phyloP scores from a whole-genome alignment of 2,113 vertebrate genomes.

The Garra rufa region DNA sequence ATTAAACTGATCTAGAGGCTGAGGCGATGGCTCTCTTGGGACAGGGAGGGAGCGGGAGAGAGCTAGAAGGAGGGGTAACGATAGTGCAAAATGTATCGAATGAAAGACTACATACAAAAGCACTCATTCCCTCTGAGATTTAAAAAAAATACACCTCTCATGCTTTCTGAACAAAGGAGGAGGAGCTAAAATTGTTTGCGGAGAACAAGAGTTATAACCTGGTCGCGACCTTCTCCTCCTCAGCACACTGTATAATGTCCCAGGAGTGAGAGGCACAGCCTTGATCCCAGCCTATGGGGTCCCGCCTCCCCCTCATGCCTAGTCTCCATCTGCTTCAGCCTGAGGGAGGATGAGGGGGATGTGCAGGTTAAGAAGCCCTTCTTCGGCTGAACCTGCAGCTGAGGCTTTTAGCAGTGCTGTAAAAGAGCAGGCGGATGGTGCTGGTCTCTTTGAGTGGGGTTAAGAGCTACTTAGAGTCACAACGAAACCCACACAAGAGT shows the following conservation, averaged over 20 bases:
- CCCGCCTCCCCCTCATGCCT: not conserved
- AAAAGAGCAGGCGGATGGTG: not conserved
- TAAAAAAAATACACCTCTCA: not conserved
- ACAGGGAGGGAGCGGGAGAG: not conserved
- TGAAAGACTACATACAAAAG: not conserved
- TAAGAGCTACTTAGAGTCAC: constrained; percentile 13
- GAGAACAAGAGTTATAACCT: not conserved
- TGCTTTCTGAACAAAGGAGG: not conserved
- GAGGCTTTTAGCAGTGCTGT: constrained; percentile 5
- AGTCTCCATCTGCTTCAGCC: constrained; percentile 19
- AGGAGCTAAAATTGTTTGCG: not conserved
- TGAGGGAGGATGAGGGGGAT: constrained; percentile 4
- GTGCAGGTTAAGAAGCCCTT: constrained; percentile 16
- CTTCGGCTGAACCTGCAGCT: not conserved
- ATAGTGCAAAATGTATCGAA: not conserved
- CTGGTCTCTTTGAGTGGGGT: not conserved
- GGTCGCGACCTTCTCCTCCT: not conserved
- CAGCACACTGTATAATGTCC: not conserved
- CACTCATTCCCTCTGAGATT: not conserved
- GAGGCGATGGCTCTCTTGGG: constrained; percentile 24
- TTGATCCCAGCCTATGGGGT: not conserved
- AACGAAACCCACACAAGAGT: not conserved
- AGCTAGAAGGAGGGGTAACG: not conserved
- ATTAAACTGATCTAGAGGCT: constrained; percentile 49
- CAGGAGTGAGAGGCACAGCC: not conserved